Percentiles rank a stretch among this genome's conserved stretches.
These are phyloP conservation scores for Ageneiosus marmoratus DNA, from an alignment of 2,113 vertebrate species.

Conservation along the genomic window DNA sequence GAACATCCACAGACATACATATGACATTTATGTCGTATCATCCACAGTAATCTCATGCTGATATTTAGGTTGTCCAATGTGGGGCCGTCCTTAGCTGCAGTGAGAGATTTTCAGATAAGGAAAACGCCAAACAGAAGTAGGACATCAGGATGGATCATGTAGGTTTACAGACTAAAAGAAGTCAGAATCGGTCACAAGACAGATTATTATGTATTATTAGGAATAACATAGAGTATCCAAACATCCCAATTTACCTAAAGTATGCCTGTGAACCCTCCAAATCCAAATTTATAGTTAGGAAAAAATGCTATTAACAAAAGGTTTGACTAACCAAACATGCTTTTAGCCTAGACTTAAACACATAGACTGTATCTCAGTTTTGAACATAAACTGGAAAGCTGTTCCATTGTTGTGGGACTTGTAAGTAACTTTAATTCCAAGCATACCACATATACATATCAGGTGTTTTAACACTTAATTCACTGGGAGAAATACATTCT, in stretches of 20 bases:
- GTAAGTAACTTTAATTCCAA: not conserved
- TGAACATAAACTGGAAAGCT: not conserved
- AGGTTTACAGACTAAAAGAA: not conserved
- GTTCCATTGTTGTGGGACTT: not conserved
- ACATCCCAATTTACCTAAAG: not conserved
- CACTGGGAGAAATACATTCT: not conserved
- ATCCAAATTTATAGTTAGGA: not conserved
- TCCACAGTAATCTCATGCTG: not conserved
- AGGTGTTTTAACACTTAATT: not conserved
- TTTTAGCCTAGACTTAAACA: not conserved
- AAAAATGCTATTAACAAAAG: not conserved
- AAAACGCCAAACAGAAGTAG: not conserved
- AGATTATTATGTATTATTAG: too few relatives aligned
- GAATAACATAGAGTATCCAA: too few relatives aligned
- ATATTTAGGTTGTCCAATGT: not conserved
- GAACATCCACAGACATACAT: not conserved
- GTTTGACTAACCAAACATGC: not conserved
- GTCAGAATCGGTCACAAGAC: not conserved
- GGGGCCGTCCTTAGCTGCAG: not conserved
- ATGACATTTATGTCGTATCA: not conserved
- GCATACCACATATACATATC: not conserved
- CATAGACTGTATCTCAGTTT: not conserved
- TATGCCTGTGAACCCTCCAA: not conserved
- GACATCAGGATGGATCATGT: not conserved
- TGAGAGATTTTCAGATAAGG: not conserved